Evolutionary conservation across 2,113 vertebrate genomes (phyloP).

Genomic region (Macaca fascicularis): T2T-MFA8v1.1 NC_088394.1:3425001-3425500

Average conservation of each 20-base stretch:
- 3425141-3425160: background rate
- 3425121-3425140: background rate
- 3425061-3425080: background rate
- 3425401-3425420: background rate
- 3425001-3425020: background rate
- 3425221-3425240: background rate
- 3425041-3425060: background rate
- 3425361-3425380: background rate
- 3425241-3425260: background rate
- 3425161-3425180: background rate
- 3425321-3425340: background rate
- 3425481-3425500: background rate
- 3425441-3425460: accelerated
- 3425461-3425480: background rate
- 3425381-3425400: background rate
- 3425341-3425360: background rate
- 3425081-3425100: background rate
- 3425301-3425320: background rate
- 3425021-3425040: background rate
- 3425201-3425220: background rate
- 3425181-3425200: background rate
- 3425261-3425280: background rate
- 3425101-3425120: background rate
- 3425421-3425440: background rate
- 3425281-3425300: accelerated